A percentile compares a stretch with the other conserved stretches of the same genome.
phyloP scores from a whole-genome alignment of 2,113 vertebrate genomes.

The Promerops cafer region DNA sequence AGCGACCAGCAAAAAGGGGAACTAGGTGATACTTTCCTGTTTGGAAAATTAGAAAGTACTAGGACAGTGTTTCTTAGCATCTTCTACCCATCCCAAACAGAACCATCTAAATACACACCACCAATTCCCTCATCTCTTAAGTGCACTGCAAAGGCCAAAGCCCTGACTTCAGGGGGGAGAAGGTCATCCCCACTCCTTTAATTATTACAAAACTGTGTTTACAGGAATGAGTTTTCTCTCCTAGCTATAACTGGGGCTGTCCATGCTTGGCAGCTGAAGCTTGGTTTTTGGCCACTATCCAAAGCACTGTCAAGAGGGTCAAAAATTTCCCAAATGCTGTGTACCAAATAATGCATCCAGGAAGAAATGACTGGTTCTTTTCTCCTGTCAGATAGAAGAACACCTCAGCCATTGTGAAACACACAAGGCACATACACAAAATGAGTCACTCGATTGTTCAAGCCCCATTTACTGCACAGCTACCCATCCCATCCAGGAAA shows the following conservation, averaged over 20 bases:
- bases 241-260: not conserved
- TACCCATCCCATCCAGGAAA: not conserved
- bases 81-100: not conserved
- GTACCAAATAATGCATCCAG: not conserved
- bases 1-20: not conserved
- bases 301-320: rapidly evolving
- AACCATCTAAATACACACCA: not conserved
- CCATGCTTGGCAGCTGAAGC: not conserved
- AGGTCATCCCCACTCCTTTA: not conserved
- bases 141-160: not conserved
- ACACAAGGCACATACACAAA: not conserved
- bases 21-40: not conserved
- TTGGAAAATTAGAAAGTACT: not conserved
- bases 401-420: not conserved
- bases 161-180: not conserved
- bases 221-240: not conserved
- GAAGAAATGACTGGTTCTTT: not conserved
- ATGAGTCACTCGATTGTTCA: not conserved
- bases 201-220: not conserved
- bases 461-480: not conserved
- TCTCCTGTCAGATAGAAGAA: not conserved
- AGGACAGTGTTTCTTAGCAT: not conserved
- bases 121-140: not conserved
- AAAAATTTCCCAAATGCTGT: not conserved
- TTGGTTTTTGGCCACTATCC: not conserved